Percentiles rank a stretch among this genome's conserved stretches.
Conservation (phyloP, 2,888 invertebrate genomes). For the Tortricodes alternella region DNA sequence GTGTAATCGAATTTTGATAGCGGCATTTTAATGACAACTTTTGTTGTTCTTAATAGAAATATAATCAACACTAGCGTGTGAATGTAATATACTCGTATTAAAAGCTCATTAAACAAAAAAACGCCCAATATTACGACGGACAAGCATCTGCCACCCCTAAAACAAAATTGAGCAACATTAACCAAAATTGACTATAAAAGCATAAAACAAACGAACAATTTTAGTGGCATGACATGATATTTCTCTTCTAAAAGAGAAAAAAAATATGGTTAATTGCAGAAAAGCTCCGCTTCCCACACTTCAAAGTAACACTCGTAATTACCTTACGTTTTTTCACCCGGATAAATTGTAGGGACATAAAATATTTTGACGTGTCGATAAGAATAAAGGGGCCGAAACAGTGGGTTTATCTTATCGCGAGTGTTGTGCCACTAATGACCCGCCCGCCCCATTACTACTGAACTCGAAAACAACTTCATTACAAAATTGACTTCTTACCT, state of each 20-base stretch:
- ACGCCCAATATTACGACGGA: slow-evolving; percentile 27
- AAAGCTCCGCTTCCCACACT: slow-evolving; percentile 38
- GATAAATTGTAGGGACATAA: slow-evolving; percentile 67
- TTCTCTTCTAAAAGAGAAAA: neutral
- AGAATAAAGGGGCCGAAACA: slow-evolving; percentile 65
- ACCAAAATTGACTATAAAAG: slow-evolving; percentile 5
- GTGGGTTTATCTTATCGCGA: slow-evolving; percentile 70
- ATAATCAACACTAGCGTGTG: neutral
- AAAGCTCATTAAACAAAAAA: slow-evolving; percentile 36
- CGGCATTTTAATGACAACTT: too few species aligned
- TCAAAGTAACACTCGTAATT: slow-evolving; percentile 53
- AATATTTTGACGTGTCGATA: slow-evolving; percentile 77
- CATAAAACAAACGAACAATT: neutral
- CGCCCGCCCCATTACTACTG: slow-evolving; percentile 51
- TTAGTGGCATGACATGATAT: neutral
- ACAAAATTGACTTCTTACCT: slow-evolving; percentile 36
- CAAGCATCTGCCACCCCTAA: slow-evolving; percentile 28
- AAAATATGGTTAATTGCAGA: slow-evolving; percentile 9
- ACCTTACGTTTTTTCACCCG: slow-evolving; percentile 44
- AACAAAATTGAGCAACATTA: slow-evolving; percentile 26
- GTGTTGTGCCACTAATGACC: slow-evolving; percentile 72
- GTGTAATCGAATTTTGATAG: neutral
- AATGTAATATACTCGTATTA: slow-evolving; percentile 31
- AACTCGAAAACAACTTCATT: slow-evolving; percentile 65
- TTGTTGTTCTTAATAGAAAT: neutral